Evolutionary conservation across 2,888 invertebrate species (phyloP).

Genomic region (Hypercompe scribonia): DNA sequence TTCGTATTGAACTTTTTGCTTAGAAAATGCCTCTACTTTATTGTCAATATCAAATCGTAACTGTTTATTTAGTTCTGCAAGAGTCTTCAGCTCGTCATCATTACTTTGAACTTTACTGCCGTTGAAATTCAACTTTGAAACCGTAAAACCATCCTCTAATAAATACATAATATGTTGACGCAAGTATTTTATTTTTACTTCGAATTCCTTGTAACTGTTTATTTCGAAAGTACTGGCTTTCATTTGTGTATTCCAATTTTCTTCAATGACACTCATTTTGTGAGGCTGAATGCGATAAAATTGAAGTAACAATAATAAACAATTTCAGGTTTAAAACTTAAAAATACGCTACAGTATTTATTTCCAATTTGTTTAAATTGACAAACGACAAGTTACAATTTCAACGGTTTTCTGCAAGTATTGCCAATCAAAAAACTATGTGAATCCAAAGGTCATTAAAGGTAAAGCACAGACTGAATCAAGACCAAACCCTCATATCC

Average conservation of each 20-base stretch:
- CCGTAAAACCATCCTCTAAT: conserved; percentile 63
- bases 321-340: not conserved
- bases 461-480: no score
- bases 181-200: conserved; percentile 52
- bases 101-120: conserved; percentile 53
- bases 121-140: conserved; percentile 52
- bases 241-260: conserved; percentile 62
- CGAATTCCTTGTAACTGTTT: conserved; percentile 54
- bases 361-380: not conserved
- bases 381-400: not conserved
- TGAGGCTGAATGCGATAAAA: not conserved
- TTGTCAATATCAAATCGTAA: conserved; percentile 66
- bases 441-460: no score
- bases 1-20: conserved; percentile 68
- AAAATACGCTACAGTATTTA: not conserved
- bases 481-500: no score
- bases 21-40: conserved; percentile 64
- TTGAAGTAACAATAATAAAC: not conserved
- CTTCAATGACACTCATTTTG: conserved; percentile 67
- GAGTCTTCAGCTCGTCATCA: conserved; percentile 66
- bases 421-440: no score
- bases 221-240: conserved; percentile 55
- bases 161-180: conserved; percentile 56
- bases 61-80: conserved; percentile 70
- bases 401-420: not conserved